Conservation (phyloP, 2,797 vertebrate genomes). For the Oophaga sylvatica region DNA sequence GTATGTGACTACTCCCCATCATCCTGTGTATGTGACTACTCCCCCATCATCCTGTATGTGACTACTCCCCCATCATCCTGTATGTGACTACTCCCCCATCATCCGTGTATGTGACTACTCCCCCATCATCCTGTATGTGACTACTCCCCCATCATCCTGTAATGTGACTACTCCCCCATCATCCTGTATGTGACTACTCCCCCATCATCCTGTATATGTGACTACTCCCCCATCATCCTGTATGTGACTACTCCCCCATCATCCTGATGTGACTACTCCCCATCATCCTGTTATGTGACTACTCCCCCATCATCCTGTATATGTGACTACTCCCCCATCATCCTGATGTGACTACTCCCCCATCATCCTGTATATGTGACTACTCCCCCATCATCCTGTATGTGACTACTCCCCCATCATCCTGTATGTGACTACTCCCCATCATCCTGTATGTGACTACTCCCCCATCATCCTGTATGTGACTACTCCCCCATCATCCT, state of each 20-base stretch:
- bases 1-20: no score
- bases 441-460: background rate
- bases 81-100: background rate
- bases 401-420: background rate
- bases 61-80: background rate
- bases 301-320: background rate
- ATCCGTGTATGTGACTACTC: no score
- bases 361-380: background rate
- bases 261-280: background rate
- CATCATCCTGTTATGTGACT: background rate
- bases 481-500: background rate
- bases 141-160: background rate
- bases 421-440: background rate
- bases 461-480: background rate
- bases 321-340: background rate
- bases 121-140: background rate
- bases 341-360: background rate
- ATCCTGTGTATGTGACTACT: background rate
- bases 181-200: background rate
- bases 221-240: background rate
- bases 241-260: background rate
- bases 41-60: background rate
- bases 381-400: background rate
- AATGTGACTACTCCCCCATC: background rate
- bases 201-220: background rate